Evolutionary conservation across 2,113 vertebrate genomes (phyloP).

Genomic region (Periophthalmus modestus): DNA sequence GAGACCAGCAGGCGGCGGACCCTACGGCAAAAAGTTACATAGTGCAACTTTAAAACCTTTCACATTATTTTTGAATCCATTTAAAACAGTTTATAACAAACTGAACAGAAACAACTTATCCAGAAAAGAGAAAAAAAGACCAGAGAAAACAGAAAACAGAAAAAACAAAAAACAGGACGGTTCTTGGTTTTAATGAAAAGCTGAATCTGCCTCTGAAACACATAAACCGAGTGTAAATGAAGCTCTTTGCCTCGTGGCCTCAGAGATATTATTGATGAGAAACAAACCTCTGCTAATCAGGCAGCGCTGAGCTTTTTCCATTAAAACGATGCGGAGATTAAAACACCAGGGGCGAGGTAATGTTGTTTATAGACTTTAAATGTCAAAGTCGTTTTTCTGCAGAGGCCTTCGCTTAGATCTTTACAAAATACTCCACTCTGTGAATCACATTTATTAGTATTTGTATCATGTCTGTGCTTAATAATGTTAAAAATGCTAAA

Average conservation of each 20-base stretch:
- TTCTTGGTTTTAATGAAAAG: neutral
- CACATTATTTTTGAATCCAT: too few relatives aligned
- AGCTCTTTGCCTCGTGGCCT: neutral
- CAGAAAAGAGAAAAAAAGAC: too few relatives aligned
- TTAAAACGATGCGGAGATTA: conserved; percentile 4
- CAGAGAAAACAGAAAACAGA: too few relatives aligned
- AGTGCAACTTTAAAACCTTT: too few relatives aligned
- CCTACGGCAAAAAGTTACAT: too few relatives aligned
- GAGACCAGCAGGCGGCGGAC: too few relatives aligned
- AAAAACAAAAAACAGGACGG: neutral
- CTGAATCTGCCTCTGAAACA: neutral
- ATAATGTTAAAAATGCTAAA: neutral
- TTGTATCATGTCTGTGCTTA: too few relatives aligned
- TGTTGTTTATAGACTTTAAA: neutral
- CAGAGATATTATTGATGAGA: conserved; percentile 2
- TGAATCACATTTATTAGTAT: neutral
- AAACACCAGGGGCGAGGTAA: neutral
- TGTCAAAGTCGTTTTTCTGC: neutral
- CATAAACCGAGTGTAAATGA: neutral
- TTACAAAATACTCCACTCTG: neutral
- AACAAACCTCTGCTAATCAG: conserved; percentile 2
- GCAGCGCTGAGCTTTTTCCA: neutral
- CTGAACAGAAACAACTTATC: neutral
- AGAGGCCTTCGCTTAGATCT: neutral
- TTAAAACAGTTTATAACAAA: neutral